Evolutionary conservation across 92 coral and sea anemone species (phyloP), one percentile per base, ranked within the genome.

Genomic region (Nematostella vectensis): DNA sequence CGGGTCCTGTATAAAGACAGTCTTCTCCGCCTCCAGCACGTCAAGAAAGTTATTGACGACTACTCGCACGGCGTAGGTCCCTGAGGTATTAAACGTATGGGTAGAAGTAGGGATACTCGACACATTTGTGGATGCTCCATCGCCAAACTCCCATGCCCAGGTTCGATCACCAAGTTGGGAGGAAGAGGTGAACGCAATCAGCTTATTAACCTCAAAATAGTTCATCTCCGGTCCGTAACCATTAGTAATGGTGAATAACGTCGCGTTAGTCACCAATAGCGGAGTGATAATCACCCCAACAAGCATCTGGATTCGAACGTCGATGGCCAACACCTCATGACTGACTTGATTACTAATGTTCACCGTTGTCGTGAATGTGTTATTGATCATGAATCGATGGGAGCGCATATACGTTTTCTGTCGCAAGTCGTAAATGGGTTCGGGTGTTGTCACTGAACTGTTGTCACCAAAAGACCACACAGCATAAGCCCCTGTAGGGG

Each of bases 261-360:
- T 50, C 0, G 78, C 88, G 3, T 62, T 60, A 25, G 67, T 67
- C 4, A 58, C 11, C 31, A 72, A 74, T 21, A 13, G 26, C 3
- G 71, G 57, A 10, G 40, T 29, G 16, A 89, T 63, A 22, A 47
- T 24, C 8, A 71, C 79, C 11, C 51, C 52, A 10, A 33, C 26
- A 8, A 78, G 21, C 43, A 70, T 55, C 59, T 70, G 76, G 4
- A 89, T 83, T 47, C 79, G 66, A 2, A 73, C 67, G 1, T 26
- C 31, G 2, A 51, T 75, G 36, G 64, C 36, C 23, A 85, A 19
- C 37, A 77, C 62, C 2, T 23, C 38, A 52, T 57, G 64, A 49
- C 97, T 89, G 11, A 89, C 91, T 54, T 85, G 76, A 67, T 89
- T 89, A 25, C 87, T 78, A 43, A 89, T 67, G 55, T 81, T 85